Evolutionary conservation across 1,140 invertebrate species (phyloP), one percentile per base, ranked within the genome.

Genomic region (Nomia melanderi): DNA sequence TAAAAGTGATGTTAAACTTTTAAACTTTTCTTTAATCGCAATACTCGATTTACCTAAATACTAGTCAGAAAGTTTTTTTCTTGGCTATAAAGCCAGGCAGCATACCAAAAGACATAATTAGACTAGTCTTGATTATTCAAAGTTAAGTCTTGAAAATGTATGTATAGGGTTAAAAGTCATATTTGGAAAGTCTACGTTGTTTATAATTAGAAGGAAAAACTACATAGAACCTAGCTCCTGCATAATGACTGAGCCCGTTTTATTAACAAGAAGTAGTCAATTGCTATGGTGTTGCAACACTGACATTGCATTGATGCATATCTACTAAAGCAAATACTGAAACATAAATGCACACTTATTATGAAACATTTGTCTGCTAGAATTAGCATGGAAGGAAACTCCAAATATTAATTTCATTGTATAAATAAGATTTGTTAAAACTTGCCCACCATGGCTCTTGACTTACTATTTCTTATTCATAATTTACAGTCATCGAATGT

Each of bases 401-500:
- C 41, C 8, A 31, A 44, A 29, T 5, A 39, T 20, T 53, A 2
- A 53, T 41, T 31, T 4, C 23, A 12, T 54, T 8, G 11, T 2
- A 39, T 41, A 17, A 73, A 25, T 36, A 29, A 41, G 41, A 39
- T n/a, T 63, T 73, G 67, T 78, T 78, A 14, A 63, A 50, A 36
- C 36, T 8, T 74, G 44, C 29, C 64, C 67, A 53, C 82, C 66
- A 75, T 86, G 78, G 82, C 84, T 86, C n/a, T 87, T 83, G 75
- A 89, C 63, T 33, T 56, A 50, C 65, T 78, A 70, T 85, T 72
- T 76, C 67, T 81, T 73, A 50, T 69, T 79, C 67, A 84, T 79
- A 63, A 85, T 79, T 79, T 84, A 83, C 74, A 81, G 64, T 20
- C 82, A 25, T 81, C 78, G 83, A 91, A 88, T 90, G 88, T 90